Evolutionary conservation across 1,140 invertebrate species (phyloP).

Genomic region (Leptinotarsa texana): DNA sequence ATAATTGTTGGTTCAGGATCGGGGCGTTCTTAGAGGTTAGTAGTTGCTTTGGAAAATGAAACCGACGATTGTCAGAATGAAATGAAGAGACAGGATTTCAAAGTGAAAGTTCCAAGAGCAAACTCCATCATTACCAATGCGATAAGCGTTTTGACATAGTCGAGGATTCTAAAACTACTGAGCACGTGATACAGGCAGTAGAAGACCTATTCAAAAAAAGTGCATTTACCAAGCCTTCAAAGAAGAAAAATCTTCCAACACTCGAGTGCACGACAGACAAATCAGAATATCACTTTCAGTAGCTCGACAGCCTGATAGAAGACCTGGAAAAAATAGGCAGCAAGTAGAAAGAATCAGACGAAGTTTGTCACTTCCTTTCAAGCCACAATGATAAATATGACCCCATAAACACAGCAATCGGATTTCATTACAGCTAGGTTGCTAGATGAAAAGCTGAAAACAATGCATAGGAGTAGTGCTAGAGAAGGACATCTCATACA

Average conservation of each 20-base stretch:
- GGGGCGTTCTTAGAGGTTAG: conserved; percentile 12
- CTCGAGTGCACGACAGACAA: conserved; percentile 27
- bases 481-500: background rate
- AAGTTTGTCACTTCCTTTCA: conserved; percentile 51
- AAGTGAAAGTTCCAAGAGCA: conserved; percentile 22
- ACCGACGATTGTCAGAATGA: conserved; percentile 3
- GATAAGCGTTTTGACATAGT: conserved; percentile 31
- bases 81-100: conserved; percentile 15
- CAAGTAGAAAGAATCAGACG: conserved; percentile 52
- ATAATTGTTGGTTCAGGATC: conserved; percentile 25
- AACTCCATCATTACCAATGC: conserved; percentile 25
- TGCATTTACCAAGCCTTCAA: conserved; percentile 25
- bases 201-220: conserved; percentile 32
- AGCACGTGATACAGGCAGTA: conserved; percentile 28
- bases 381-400: conserved; percentile 49
- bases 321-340: conserved; percentile 44
- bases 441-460: conserved; percentile 45
- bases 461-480: background rate
- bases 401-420: conserved; percentile 52
- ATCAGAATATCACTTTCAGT: conserved; percentile 36
- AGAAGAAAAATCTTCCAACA: conserved; percentile 28
- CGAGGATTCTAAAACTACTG: conserved; percentile 29
- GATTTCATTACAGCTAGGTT: conserved; percentile 55
- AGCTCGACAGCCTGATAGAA: conserved; percentile 34
- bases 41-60: conserved; percentile 11